phyloP scores from a whole-genome alignment of 1,140 invertebrate species.

The Cydia strobilella region DNA sequence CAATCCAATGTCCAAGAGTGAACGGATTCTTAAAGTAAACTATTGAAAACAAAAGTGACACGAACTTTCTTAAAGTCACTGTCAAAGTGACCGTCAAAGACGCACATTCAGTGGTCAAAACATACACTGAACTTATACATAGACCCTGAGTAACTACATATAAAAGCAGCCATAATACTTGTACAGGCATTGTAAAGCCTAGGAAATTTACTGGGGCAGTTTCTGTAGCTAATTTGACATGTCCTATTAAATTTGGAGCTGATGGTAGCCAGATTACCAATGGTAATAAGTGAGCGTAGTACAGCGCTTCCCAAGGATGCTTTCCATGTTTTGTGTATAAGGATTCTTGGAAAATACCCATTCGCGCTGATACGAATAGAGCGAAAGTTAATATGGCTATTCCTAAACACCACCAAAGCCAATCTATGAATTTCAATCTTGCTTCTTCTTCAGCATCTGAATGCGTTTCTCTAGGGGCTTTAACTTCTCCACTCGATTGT shows the following conservation, averaged over 20 bases:
- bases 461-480: slow-evolving; percentile 71
- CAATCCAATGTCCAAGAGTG: slow-evolving; percentile 95
- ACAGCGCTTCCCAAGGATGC: slow-evolving; percentile 96
- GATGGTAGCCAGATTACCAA: slow-evolving; percentile 92
- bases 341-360: slow-evolving; percentile 98
- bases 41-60: slow-evolving; percentile 97
- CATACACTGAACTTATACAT: slow-evolving; percentile 97
- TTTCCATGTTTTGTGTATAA: slow-evolving; percentile 94
- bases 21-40: slow-evolving; percentile 97
- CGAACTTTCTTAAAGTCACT: slow-evolving; percentile 97
- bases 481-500: slow-evolving; percentile 88
- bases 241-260: slow-evolving; percentile 86
- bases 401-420: slow-evolving; percentile 92
- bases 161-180: slow-evolving; percentile 90
- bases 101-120: slow-evolving; percentile 95
- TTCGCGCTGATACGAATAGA: slow-evolving; percentile 94
- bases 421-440: slow-evolving; percentile 80
- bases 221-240: slow-evolving; percentile 82
- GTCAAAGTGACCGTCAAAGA: slow-evolving; percentile 98
- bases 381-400: slow-evolving; percentile 93
- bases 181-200: slow-evolving; percentile 83
- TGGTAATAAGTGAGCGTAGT: slow-evolving; percentile 95
- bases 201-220: slow-evolving; percentile 80
- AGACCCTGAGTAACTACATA: slow-evolving; percentile 97
- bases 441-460: slow-evolving; percentile 72